These are phyloP conservation scores for Puma concolor DNA, from an alignment of 2,113 vertebrate species.

Conservation along the genomic window DNA sequence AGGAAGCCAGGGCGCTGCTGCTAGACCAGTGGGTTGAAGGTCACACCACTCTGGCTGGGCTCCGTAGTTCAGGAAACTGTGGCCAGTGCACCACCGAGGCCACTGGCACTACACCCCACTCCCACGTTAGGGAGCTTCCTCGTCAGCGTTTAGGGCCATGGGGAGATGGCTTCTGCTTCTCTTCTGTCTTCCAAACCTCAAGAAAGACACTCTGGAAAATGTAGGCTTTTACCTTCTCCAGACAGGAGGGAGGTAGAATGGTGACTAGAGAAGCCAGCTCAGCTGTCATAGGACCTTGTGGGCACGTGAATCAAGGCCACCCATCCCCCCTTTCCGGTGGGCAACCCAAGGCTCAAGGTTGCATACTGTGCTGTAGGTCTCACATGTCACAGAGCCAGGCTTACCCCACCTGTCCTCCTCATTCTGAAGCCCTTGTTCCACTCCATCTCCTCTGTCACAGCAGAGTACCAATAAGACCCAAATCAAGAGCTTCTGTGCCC, in stretches of 20 bases:
- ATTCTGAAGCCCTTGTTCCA: not conserved
- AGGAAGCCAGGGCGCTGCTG: not conserved
- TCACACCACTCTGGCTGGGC: not conserved
- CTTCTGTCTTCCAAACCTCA: not conserved
- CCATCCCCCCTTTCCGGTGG: not conserved
- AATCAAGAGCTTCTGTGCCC: not conserved
- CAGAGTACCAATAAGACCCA: not conserved
- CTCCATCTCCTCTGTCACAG: not conserved
- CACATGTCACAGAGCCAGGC: not conserved
- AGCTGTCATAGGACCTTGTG: not conserved
- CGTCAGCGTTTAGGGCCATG: not conserved
- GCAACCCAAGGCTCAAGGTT: not conserved
- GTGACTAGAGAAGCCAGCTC: not conserved
- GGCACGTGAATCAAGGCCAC: not conserved
- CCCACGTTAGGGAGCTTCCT: not conserved
- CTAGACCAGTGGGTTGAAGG: not conserved
- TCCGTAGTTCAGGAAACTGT: not conserved
- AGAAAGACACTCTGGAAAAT: not conserved
- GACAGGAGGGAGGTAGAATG: not conserved
- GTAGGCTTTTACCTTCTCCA: not conserved
- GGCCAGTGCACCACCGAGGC: not conserved
- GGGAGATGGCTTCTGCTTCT: not conserved
- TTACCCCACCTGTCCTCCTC: fast-evolving
- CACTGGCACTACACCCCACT: fast-evolving
- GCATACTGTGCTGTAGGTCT: not conserved